A percentile compares a stretch with the other conserved stretches of the same genome.
These are phyloP conservation scores for Capreolus pygargus DNA, from an alignment of 2,113 vertebrate genomes.

Conservation along the genomic window DNA sequence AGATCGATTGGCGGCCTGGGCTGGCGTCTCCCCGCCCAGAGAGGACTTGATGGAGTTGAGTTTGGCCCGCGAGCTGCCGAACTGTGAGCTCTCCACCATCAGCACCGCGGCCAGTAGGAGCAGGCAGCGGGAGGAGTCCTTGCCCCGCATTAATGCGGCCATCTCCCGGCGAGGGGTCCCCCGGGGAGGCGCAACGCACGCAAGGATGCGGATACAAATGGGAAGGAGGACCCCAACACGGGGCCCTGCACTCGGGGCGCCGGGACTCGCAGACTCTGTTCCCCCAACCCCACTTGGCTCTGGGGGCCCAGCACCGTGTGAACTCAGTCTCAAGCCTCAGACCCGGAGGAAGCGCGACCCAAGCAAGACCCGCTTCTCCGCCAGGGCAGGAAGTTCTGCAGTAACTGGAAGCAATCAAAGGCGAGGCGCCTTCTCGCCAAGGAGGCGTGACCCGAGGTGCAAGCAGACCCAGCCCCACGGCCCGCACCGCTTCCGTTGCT, in stretches of 20 bases:
- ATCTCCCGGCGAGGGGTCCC: slow-evolving; percentile 67
- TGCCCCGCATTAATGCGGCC: slow-evolving; percentile 86
- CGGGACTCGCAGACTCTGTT: slow-evolving; percentile 24
- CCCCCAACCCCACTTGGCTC: slow-evolving; percentile 27
- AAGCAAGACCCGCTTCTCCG: slow-evolving; percentile 39
- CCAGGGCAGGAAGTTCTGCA: slow-evolving; percentile 69
- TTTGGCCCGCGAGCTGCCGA: slow-evolving; percentile 85
- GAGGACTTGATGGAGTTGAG: slow-evolving; percentile 95
- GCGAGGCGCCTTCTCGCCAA: slow-evolving; percentile 54
- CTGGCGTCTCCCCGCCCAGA: slow-evolving; percentile 85
- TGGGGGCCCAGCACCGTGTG: background rate
- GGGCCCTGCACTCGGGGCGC: background rate
- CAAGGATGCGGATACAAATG: background rate
- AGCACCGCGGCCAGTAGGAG: slow-evolving; percentile 88
- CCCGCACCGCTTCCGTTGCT: slow-evolving; percentile 32
- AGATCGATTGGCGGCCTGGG: slow-evolving; percentile 88
- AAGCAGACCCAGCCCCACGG: slow-evolving; percentile 53
- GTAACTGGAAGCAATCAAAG: slow-evolving; percentile 60
- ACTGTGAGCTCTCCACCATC: slow-evolving; percentile 89
- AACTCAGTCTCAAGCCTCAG: slow-evolving; percentile 40
- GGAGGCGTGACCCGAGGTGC: slow-evolving; percentile 73
- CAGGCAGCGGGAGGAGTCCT: slow-evolving; percentile 84
- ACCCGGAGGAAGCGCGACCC: background rate
- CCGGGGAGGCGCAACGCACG: background rate
- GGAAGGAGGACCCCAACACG: background rate